Evolutionary conservation across 2,888 invertebrate genomes (phyloP), one percentile per base, ranked within the genome.

Genomic region (Cerastoderma edule): DNA sequence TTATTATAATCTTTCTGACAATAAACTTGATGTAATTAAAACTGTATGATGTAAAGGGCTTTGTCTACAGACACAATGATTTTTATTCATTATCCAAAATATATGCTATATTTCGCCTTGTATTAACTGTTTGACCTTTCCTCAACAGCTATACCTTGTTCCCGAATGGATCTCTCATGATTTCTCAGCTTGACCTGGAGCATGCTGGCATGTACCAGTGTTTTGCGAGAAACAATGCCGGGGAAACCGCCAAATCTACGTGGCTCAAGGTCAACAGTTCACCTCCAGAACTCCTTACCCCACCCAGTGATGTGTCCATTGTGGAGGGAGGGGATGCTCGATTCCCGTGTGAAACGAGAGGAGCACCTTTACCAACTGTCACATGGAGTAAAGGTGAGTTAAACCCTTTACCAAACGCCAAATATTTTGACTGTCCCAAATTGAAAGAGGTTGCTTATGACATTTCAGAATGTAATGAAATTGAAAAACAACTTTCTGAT

Each of bases 171-270:
- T 86, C 86, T 5, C 76, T 90, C 46, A 94, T 95, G 27, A 96
- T 99, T 76, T 95, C 95, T 88, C 95, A 95, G 88, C 94, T 98
- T 54, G 95, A 95, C 85, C 95, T 96, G 93, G 95, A 95, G 81
- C 98, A 98, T 93, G 96, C 96, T 80, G 99, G 98, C 63, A 96
- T 99, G 95, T 99, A 97, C 91, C 99, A 99, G 93, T 99, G 99
- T 92, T 95, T 98, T 88, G 97, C 97, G 0, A 94, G 94, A 69
- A 99, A 98, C 92, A 95, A 95, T 87, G 99, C 97, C 1, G 99
- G 99, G 16, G 97, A 97, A 93, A 95, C 96, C 68, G 97, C 97
- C 4, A 95, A 96, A 80, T 96, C 96, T 85, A 97, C 98, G 1
- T 98, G 98, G 98, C 94, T 98, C 54, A 96, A 96, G 94, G 97